These are phyloP conservation scores for Pogonophryne albipinna DNA, from an alignment of 2,797 vertebrate genomes.

Conservation along the genomic window DNA sequence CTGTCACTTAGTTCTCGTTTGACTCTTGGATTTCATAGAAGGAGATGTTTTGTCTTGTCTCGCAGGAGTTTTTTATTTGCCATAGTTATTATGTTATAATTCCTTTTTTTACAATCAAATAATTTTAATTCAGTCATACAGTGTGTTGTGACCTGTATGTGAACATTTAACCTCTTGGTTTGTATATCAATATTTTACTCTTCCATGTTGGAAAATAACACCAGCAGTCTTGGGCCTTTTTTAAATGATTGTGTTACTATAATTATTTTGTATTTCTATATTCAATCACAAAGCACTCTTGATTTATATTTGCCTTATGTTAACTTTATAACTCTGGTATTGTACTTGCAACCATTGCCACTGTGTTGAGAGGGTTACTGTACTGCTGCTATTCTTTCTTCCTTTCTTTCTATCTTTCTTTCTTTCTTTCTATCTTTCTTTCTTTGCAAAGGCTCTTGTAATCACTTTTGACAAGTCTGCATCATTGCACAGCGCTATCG, in stretches of 20 bases:
- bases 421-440: slow-evolving; percentile 24
- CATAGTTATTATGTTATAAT: neutral
- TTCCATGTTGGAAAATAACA: slow-evolving; percentile 63
- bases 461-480: slow-evolving; percentile 63
- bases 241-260: slow-evolving; percentile 4
- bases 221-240: slow-evolving; percentile 39
- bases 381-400: neutral
- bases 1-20: slow-evolving; percentile 62
- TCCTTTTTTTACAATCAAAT: slow-evolving; percentile 3
- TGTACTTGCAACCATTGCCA: slow-evolving; percentile 27
- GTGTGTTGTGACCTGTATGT: neutral
- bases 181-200: slow-evolving; percentile 25
- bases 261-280: slow-evolving; percentile 15
- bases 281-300: slow-evolving; percentile 37
- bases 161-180: slow-evolving; percentile 34
- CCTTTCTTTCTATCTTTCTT: slow-evolving; percentile 16
- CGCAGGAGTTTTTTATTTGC: neutral
- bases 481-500: slow-evolving; percentile 49
- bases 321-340: slow-evolving; percentile 32
- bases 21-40: slow-evolving; percentile 15
- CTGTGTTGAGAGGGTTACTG: slow-evolving; percentile 1
- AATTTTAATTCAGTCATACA: neutral
- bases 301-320: slow-evolving; percentile 59
- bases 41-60: slow-evolving; percentile 17
- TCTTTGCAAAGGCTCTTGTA: slow-evolving; percentile 53